Percentiles rank a stretch among this genome's conserved stretches.
Evolutionary conservation across 2,888 invertebrate genomes (phyloP).

Genomic region (Trachelus troglodyta): DNA sequence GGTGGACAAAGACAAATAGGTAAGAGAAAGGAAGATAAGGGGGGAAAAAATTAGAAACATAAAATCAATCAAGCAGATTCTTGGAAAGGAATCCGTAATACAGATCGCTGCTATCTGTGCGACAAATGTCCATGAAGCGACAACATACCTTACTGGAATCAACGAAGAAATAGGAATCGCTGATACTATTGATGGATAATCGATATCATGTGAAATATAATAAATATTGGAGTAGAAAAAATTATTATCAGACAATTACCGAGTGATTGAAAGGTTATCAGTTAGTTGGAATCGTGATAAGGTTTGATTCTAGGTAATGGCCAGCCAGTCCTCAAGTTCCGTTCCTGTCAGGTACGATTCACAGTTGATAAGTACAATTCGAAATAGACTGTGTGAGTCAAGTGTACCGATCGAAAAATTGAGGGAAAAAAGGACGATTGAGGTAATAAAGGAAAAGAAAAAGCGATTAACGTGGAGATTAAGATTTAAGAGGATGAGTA

Average conservation of each 20-base stretch:
- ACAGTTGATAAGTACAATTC: neutral
- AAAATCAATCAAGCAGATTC: neutral
- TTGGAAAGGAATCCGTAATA: neutral
- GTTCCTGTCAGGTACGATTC: neutral
- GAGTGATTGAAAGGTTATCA: neutral
- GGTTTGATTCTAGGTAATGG: neutral
- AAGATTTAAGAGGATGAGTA: slow-evolving; percentile 19
- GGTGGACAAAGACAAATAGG: neutral
- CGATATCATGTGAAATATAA: neutral
- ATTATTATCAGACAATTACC: neutral
- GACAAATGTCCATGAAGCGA: neutral
- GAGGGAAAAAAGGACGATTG: neutral
- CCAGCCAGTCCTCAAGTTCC: neutral
- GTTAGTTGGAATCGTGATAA: neutral
- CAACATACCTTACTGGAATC: neutral
- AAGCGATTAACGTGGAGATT: slow-evolving; percentile 24
- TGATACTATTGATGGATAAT: neutral
- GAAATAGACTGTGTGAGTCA: slow-evolving; percentile 10
- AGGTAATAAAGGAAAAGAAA: neutral
- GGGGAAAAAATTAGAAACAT: neutral
- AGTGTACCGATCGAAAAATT: neutral
- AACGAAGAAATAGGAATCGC: neutral
- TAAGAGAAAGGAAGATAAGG: neutral
- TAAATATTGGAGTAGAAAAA: neutral
- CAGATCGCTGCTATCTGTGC: neutral